These are phyloP conservation scores for Oreohelix idahoensis DNA, from an alignment of 1,140 invertebrate genomes.

Conservation along the genomic window DNA sequence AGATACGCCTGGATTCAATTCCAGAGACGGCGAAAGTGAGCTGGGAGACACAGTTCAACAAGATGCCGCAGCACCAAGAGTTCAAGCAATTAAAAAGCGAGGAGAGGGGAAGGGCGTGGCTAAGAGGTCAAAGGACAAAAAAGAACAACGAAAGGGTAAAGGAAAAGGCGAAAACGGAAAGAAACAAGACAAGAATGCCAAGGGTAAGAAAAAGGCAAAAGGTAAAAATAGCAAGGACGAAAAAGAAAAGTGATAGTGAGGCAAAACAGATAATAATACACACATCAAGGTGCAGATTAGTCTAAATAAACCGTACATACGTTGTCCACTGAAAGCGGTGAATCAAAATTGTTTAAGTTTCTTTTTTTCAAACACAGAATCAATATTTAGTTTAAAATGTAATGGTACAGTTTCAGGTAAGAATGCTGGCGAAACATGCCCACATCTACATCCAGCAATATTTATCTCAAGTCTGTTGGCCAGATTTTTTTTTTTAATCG, in stretches of 20 bases:
- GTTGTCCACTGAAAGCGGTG: no score
- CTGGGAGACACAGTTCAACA: not conserved
- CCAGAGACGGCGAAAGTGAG: not conserved
- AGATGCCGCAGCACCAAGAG: not conserved
- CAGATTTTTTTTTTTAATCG: no score
- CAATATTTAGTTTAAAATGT: no score
- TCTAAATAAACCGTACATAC: no score
- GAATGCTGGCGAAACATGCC: no score
- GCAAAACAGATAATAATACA: no score
- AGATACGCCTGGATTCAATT: not conserved
- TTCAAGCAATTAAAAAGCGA: not conserved
- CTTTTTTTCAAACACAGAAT: no score
- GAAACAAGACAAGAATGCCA: not conserved
- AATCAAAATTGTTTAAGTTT: no score
- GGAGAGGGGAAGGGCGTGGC: constrained; percentile 21
- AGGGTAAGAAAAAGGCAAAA: not conserved
- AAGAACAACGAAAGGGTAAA: not conserved
- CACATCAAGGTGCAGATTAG: no score
- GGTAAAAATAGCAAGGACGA: not conserved
- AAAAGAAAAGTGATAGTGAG: not conserved
- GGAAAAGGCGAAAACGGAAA: not conserved
- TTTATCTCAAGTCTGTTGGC: no score
- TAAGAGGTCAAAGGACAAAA: not conserved
- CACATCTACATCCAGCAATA: no score
- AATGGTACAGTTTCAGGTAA: no score